Evolutionary conservation across 2,797 vertebrate genomes (phyloP).

Genomic region (Poeciliopsis presidionis): DNA sequence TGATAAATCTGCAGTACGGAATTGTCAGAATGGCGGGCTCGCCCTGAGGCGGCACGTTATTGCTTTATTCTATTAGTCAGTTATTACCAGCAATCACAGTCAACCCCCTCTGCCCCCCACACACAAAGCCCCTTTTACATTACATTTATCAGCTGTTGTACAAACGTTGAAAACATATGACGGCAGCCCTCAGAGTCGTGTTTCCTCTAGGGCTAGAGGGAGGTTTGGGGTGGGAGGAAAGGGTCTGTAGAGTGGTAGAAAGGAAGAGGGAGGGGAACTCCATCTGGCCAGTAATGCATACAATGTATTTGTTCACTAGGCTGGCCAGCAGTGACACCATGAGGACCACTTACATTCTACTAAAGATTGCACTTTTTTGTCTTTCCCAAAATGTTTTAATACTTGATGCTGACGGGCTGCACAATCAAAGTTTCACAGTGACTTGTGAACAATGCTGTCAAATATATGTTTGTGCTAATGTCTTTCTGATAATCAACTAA

Average conservation of each 20-base stretch:
- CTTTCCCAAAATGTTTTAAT: conserved; percentile 48
- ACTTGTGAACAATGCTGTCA: conserved; percentile 50
- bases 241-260: conserved; percentile 61
- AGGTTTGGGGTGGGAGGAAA: conserved; percentile 8
- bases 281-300: conserved; percentile 81
- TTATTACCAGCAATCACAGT: conserved; percentile 87
- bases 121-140: conserved; percentile 80
- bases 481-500: conserved; percentile 64
- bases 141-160: conserved; percentile 85
- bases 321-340: conserved; percentile 71
- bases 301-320: conserved; percentile 78
- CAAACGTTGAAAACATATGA: conserved; percentile 83
- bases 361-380: conserved; percentile 32
- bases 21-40: conserved; percentile 75
- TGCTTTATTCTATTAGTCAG: conserved; percentile 89
- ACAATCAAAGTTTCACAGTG: conserved; percentile 41
- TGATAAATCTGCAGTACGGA: conserved; percentile 85
- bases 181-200: conserved; percentile 78
- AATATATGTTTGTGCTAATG: conserved; percentile 54
- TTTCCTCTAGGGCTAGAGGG: conserved; percentile 77
- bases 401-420: conserved; percentile 26
- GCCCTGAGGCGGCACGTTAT: conserved; percentile 81
- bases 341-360: conserved; percentile 66
- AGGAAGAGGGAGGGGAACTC: conserved; percentile 62
- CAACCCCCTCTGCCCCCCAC: conserved; percentile 72